Evolutionary conservation across 2,797 vertebrate species (phyloP), one percentile per base, ranked within the genome.

Genomic region (Pteronotus mesoamericanus): DNA sequence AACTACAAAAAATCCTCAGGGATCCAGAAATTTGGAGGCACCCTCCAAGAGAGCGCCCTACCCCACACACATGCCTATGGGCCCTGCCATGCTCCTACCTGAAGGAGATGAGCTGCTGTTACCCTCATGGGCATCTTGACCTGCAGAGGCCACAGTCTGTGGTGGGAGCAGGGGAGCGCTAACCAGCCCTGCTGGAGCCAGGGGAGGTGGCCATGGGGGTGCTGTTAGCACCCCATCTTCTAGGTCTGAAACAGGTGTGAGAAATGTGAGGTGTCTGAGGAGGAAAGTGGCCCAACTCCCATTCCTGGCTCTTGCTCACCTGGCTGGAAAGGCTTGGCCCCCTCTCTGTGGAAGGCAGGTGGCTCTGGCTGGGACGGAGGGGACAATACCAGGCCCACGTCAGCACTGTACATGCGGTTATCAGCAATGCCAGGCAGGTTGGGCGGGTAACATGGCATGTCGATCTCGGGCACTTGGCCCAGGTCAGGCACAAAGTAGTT

Each of bases 401-500:
- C 99, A 0, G 99, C 99, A 0, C 99, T 99, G 98, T 99, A 99
- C 96, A 98, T 99, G 94, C 99, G 99, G 97, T 99, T 99, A 4
- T 99, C 99, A 1, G 99, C 99, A 0, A 99, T 99, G 72, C 99
- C 99, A 0, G 99, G 99, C 87, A 99, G 98, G 98, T 99, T 99
- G 0, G 99, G 99, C 97, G 99, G 98, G 98, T 99, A 99, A 79
- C 99, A 99, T 0, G 99, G 99, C 95, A 99, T 99, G 4, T 99
- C 99, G 0, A 99, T 99, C 98, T 99, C 99, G 0, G 99, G 99
- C 37, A 99, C 99, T 96, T 99, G 99, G 10, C 99, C 99, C 97
- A 99, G 98, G 97, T 99, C 99, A 51, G 99, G 99, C 96, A 99
- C 99, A 0, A 99, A 99, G 97, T 99, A 99, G 97, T 99, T 99